A percentile compares a stretch with the other conserved stretches of the same genome.
Evolutionary conservation across 2,888 invertebrate genomes (phyloP).

Genomic region (Stramonita haemastoma): DNA sequence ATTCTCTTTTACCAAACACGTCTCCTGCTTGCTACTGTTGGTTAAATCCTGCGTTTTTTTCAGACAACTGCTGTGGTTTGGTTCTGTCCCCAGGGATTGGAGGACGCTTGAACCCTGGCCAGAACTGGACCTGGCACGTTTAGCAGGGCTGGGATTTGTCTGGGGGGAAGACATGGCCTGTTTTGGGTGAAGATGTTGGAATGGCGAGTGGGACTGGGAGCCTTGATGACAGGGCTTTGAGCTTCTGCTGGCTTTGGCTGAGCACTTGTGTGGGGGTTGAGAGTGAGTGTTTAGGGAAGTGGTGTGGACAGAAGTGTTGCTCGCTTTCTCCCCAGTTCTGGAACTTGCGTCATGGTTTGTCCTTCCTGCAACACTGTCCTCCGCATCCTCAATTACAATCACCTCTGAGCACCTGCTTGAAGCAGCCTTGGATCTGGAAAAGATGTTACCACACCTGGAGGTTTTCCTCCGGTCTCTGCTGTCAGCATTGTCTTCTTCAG

Average conservation of each 20-base stretch:
- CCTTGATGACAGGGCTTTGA: background rate
- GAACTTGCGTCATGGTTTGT: background rate
- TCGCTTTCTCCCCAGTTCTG: background rate
- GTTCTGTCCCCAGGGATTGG: background rate
- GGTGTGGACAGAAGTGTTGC: background rate
- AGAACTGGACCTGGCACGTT: background rate
- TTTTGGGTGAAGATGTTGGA: background rate
- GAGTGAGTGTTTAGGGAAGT: background rate
- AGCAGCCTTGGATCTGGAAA: background rate
- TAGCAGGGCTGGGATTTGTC: background rate
- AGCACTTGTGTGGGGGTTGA: background rate
- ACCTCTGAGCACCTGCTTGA: background rate
- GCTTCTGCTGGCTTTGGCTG: background rate
- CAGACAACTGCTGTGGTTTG: background rate
- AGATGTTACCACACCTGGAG: background rate
- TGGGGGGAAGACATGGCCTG: background rate
- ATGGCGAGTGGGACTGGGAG: background rate
- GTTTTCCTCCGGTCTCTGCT: background rate
- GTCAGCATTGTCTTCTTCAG: background rate
- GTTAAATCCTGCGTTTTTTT: background rate
- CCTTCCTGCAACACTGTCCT: background rate
- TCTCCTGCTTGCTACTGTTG: background rate
- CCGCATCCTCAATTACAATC: constrained; percentile 12
- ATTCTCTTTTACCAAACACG: background rate
- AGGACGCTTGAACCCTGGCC: background rate